A percentile compares a stretch with the other conserved stretches of the same genome.
Evolutionary conservation across 2,113 vertebrate species (phyloP).

Genomic region (Hemiprocne comata): DNA sequence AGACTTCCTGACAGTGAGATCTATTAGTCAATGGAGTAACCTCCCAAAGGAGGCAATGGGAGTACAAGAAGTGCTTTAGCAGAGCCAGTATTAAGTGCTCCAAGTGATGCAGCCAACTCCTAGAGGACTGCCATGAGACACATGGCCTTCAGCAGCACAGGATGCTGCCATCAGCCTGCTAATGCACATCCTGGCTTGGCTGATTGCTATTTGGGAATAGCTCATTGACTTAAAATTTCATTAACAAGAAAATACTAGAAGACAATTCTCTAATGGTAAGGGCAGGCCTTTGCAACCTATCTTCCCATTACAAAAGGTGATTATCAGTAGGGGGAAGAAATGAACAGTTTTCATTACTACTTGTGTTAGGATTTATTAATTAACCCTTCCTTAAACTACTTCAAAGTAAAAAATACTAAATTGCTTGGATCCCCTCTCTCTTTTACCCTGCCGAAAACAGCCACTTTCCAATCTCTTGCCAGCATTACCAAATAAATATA

Average conservation of each 20-base stretch:
- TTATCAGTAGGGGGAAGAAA: not conserved
- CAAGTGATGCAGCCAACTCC: not conserved
- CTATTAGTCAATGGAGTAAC: not conserved
- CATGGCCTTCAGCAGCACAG: not conserved
- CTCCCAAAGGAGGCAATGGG: constrained; percentile 7
- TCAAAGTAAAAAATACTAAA: not conserved
- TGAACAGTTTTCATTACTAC: not conserved
- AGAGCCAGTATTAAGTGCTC: constrained; percentile 20
- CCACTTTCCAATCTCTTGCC: not conserved
- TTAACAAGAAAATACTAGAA: constrained; percentile 35
- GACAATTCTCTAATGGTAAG: not conserved
- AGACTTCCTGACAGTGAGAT: not conserved
- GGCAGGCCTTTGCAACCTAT: not conserved
- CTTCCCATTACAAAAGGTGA: not conserved
- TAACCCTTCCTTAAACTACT: not conserved
- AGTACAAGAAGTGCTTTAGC: constrained; percentile 18
- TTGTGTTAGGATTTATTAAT: not conserved
- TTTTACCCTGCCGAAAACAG: not conserved
- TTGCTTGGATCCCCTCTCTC: not conserved
- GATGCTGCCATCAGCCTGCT: constrained; percentile 29
- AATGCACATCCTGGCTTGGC: constrained; percentile 53
- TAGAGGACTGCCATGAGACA: not conserved
- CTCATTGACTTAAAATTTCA: constrained; percentile 27
- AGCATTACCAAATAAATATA: not conserved
- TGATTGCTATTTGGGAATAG: not conserved